phyloP scores from a whole-genome alignment of 2,888 invertebrate species.

The Sinopyrophorus schimmeli region DNA sequence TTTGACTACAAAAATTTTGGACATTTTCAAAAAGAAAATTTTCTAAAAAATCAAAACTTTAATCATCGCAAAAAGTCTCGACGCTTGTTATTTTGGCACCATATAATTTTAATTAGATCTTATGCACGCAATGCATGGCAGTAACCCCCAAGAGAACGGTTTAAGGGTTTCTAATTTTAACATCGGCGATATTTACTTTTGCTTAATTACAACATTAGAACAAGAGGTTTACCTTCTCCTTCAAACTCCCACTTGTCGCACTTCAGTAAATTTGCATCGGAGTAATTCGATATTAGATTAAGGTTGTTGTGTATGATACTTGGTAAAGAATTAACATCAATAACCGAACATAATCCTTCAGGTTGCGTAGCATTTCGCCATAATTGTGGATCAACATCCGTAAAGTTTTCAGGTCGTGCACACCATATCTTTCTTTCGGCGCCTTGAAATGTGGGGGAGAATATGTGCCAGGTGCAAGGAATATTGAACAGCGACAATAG shows the following conservation, averaged over 20 bases:
- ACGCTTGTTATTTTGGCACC: no score
- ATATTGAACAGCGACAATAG: constrained; percentile 75
- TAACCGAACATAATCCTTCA: constrained; percentile 60
- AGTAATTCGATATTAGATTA: constrained; percentile 29
- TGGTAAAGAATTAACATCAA: constrained; percentile 56
- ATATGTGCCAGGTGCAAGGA: constrained; percentile 81
- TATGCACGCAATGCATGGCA: no score
- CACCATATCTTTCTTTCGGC: constrained; percentile 73
- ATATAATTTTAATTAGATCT: no score
- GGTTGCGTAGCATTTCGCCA: constrained; percentile 74
- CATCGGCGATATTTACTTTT: no score
- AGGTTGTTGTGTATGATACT: constrained; percentile 45
- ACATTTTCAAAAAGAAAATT: no score
- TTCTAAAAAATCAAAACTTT: no score
- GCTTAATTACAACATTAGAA: no score
- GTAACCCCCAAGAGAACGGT: no score
- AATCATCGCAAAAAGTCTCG: no score
- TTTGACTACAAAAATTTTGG: no score
- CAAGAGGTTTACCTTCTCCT: constrained; percentile 50
- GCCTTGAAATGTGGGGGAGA: constrained; percentile 74
- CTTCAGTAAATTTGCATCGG: constrained; percentile 33
- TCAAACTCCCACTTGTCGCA: constrained; percentile 52
- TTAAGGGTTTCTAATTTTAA: no score
- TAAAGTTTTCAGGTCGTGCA: constrained; percentile 62
- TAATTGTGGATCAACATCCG: constrained; percentile 57